Base-by-base conservation (phyloP, 2,797 vertebrate genomes). In the Girardinus metallicus region DNA sequence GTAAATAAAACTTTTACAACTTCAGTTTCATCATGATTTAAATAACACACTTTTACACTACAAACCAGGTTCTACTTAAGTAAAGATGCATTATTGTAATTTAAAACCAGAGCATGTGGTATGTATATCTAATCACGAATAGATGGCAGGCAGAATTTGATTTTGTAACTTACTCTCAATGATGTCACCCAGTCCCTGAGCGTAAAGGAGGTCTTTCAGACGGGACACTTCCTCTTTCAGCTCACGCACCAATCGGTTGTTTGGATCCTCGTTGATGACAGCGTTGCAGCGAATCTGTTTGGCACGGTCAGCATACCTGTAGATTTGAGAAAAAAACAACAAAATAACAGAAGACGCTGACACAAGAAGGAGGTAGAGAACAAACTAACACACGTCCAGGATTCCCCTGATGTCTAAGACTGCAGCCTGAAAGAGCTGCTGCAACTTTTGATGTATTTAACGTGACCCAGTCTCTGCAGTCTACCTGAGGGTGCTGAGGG, bases 171-270 rank as follows among this genome's bases (percentile, higher is more conserved):
- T 97, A 99, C 98, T 97, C 85, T 99, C 98, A n/a, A 99, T 97
- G 91, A 99, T 98, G 95, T 99, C 98, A 23, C 98, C 98, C 0
- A 99, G 96, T n/a, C 98, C 98, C 89, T 99, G 98, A 77, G 97
- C 94, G 0, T 93, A 97, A 16, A 99, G 96, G 11, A 99, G 97
- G 62, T 99, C 98, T 12, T 97, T 97, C 81, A 99, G 96, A 2
- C 98, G 97, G 0, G 97, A 96, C 93, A 99, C 98, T 91, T 99
- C 98, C 0, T 99, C 98, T 93, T 99, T 99, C 85, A 99, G 96
- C 91, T 99, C 98, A 0, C 98, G 96, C 92, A 99, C 98, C 86
- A 99, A 91, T 9, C 97, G 97, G 92, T 98, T 98, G 95, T 98
- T 99, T 85, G 98, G 98, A 88, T 99, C 98, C 92, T 99, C 98